Evolutionary conservation across 2,797 vertebrate genomes (phyloP).

Genomic region (Vultur gryphus): DNA sequence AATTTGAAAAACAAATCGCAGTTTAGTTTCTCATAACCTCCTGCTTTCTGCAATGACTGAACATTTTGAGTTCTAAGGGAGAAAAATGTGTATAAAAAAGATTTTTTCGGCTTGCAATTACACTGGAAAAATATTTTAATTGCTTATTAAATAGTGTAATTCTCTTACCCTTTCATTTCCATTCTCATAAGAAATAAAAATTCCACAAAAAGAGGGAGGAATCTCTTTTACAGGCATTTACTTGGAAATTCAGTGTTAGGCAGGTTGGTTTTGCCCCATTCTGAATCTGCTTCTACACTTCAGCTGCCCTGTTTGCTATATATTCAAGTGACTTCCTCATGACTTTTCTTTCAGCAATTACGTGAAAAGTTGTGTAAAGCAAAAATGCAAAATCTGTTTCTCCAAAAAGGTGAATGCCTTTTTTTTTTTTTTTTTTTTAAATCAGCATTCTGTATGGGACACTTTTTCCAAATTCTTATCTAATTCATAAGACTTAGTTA

Average conservation of each 20-base stretch:
- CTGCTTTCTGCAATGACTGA: neutral
- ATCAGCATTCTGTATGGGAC: neutral
- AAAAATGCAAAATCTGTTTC: neutral
- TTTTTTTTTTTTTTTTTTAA: neutral
- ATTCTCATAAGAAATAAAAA: neutral
- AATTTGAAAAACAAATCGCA: neutral
- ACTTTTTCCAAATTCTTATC: neutral
- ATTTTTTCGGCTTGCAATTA: neutral
- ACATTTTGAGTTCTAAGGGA: neutral
- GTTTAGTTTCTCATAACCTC: neutral
- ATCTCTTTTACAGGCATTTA: neutral
- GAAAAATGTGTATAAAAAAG: neutral
- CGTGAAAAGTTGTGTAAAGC: neutral
- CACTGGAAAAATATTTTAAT: neutral
- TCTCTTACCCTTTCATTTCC: neutral
- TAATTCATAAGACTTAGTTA: neutral
- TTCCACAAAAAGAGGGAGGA: neutral
- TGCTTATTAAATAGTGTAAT: neutral
- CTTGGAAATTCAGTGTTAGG: neutral
- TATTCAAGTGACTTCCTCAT: neutral
- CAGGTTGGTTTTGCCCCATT: neutral
- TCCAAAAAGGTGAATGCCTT: neutral
- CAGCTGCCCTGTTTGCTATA: neutral
- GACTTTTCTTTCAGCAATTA: neutral
- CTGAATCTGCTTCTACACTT: neutral